Evolutionary conservation across 2,113 vertebrate species (phyloP).

Genomic region (Cynocephalus volans): DNA sequence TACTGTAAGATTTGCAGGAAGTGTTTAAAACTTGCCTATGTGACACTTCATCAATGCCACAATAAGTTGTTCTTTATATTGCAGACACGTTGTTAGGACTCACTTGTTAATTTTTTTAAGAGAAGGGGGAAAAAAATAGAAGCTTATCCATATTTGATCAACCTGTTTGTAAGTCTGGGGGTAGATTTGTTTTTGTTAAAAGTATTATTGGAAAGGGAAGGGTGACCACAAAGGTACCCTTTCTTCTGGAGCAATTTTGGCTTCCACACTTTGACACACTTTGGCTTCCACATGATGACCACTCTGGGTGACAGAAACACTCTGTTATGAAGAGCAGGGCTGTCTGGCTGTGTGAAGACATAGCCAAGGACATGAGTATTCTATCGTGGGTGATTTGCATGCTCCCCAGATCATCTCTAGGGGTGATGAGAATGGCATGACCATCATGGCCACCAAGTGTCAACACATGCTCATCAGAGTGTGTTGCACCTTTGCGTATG

Average conservation of each 20-base stretch:
- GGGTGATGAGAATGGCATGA: background rate
- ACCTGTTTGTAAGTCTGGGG: constrained; percentile 49
- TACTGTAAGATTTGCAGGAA: constrained; percentile 74
- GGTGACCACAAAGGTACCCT: constrained; percentile 58
- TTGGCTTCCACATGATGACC: constrained; percentile 4
- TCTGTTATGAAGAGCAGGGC: background rate
- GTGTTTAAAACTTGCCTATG: constrained; percentile 79
- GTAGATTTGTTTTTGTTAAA: constrained; percentile 65
- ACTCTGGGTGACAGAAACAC: background rate
- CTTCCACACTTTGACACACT: background rate
- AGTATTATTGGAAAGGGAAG: constrained; percentile 59
- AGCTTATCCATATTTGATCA: constrained; percentile 73
- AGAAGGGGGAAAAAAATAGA: background rate
- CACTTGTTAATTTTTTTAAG: constrained; percentile 78
- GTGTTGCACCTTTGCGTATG: background rate
- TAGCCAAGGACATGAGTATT: background rate
- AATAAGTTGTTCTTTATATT: constrained; percentile 77
- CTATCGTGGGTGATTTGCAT: background rate
- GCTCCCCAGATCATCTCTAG: background rate
- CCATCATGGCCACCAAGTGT: background rate
- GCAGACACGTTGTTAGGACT: constrained; percentile 59
- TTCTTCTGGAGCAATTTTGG: constrained; percentile 20
- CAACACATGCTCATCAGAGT: background rate
- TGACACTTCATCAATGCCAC: constrained; percentile 79
- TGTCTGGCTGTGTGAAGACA: background rate